Percentiles rank a stretch among this genome's conserved stretches.
Evolutionary conservation across 1,140 invertebrate genomes (phyloP).

Genomic region (Cyclargus thomasi): DNA sequence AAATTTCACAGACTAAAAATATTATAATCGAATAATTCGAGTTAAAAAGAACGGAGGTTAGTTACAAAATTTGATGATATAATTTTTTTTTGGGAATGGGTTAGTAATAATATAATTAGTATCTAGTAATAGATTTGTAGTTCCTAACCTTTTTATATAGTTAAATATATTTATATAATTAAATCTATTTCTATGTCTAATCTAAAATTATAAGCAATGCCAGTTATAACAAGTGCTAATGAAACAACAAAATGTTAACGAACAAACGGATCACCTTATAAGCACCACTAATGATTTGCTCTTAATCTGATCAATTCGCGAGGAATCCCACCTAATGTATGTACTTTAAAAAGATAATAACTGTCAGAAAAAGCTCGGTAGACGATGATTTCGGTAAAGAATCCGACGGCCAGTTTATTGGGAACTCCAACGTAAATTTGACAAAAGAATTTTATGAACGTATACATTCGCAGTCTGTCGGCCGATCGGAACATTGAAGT

Average conservation of each 20-base stretch:
- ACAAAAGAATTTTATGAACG: slow-evolving; percentile 72
- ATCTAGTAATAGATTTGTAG: background rate
- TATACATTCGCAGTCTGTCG: slow-evolving; percentile 56
- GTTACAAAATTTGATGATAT: too few species aligned
- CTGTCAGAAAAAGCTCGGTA: slow-evolving; percentile 49
- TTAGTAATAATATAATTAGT: too few species aligned
- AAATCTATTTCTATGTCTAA: too few species aligned
- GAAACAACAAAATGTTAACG: background rate
- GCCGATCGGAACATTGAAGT: slow-evolving; percentile 55
- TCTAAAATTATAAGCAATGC: too few species aligned
- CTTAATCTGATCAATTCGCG: slow-evolving; percentile 20
- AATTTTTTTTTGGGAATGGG: too few species aligned
- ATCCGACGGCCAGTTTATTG: slow-evolving; percentile 53
- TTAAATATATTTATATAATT: too few species aligned
- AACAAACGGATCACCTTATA: background rate
- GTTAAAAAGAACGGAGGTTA: too few species aligned
- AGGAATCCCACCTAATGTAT: slow-evolving; percentile 28
- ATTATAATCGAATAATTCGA: too few species aligned
- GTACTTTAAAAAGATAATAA: slow-evolving; percentile 54
- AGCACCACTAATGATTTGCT: slow-evolving; percentile 11
- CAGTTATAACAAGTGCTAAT: too few species aligned
- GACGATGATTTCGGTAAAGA: slow-evolving; percentile 66
- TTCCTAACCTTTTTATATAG: background rate
- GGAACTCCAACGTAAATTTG: slow-evolving; percentile 64
- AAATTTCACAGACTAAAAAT: too few species aligned